Evolutionary conservation across 2,113 vertebrate species (phyloP), one percentile per base, ranked within the genome.

Genomic region (Upupa epops): DNA sequence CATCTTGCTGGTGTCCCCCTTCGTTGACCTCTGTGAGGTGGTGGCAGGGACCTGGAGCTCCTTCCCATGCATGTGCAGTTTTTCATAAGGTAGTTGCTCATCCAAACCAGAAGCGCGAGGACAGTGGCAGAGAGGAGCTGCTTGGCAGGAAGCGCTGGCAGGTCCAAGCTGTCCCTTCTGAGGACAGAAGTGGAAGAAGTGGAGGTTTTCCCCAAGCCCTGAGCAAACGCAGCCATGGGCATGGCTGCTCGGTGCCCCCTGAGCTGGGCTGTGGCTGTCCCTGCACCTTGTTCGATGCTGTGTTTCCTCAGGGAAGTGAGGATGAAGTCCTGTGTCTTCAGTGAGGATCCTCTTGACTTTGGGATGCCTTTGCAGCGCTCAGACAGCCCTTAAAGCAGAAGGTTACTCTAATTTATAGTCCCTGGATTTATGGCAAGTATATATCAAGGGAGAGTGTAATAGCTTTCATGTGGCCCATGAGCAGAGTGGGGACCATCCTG

Each of bases 361-460:
- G 93, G 66, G 83, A 86, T 88, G 90, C 49, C 93, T 94, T 95
- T 96, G 94, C 40, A 58, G 73, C 61, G 78, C 73, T 96, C 80
- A 90, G 69, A 72, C 70, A 86, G 77, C 70, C 78, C 77, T 86
- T 92, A 93, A 94, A 94, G 86, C 49, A 94, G 92, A 95, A 95
- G 88, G 92, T 93, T 94, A 86, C 54, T 80, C 58, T 88, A 82
- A 94, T 96, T 94, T 94, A 95, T 86, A 52, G 86, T 63, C 65
- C 46, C 70, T 81, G 74, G 63, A 94, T 95, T 96, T 95, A 96
- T 94, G 83, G 76, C 46, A 84, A 32, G 61, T 26, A 17, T 90
- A 82, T 92, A 92, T 96, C 92, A 90, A 65, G 36, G 66, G 21
- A 77, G 28, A 65, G 66, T 45, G 46, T 75, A 93, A 93, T 69